Base-by-base conservation (phyloP, 1,140 invertebrate genomes). In the Drosophila tropicalis region DNA sequence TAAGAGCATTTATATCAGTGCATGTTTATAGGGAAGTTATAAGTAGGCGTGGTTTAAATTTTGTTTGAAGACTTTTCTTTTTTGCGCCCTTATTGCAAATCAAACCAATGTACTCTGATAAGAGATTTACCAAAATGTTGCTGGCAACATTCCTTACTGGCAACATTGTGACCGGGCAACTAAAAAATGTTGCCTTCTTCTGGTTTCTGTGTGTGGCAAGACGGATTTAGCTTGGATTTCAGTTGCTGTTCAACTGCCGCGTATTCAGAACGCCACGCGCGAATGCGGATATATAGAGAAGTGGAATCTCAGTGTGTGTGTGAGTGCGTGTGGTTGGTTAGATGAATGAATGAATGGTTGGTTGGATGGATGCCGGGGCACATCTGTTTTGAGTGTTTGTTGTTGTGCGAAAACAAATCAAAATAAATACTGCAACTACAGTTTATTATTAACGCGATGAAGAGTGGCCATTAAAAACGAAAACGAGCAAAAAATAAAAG, bases 181-280 rank as follows among this genome's bases (percentile, higher is more conserved):
- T 36, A 0, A 36, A 36, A 36, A 36, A 36, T 86, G 78, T 81
- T 85, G 80, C 70, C 51, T 47, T 44, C 67, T 65, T 63, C 64
- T 76, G 47, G 64, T 36, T 41, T 54, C 29, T 56, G 19, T 41
- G 36, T 82, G 83, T 72, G 78, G 82, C 81, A 85, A 63, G 66
- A 39, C 36, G 36, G 36, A 39, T 39, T 39, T 39, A 12, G 36
- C 19, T 51, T 81, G 76, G 70, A 84, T 74, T 73, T 81, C 81
- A 85, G 82, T 86, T 85, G 82, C 44, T 67, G 69, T 79, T 78
- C 71, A 86, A 76, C 82, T 70, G 81, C 69, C 82, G 82, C 81
- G 81, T 70, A 80, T 73, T 85, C 77, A 66, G 65, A 73, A 85
- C 81, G 81, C 67, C 47, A 54, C 65, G 67, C 63, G 79, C 72